Base-by-base conservation (phyloP, 2,888 invertebrate species). In the Parelbella ahira region DNA sequence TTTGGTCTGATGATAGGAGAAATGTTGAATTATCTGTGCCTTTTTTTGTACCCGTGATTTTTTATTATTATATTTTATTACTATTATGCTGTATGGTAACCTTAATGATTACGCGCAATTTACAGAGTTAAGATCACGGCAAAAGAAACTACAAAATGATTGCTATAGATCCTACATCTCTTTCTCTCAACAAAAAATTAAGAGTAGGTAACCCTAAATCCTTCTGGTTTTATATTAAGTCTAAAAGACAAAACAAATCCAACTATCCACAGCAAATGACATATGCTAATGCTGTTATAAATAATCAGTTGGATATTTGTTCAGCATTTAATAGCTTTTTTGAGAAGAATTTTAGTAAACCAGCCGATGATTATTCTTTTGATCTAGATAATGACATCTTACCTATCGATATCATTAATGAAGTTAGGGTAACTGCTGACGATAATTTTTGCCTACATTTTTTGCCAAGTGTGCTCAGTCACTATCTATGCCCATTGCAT, bases 201-300 rank as follows among this genome's bases (percentile, higher is more conserved):
- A 15, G 4, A 15, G 4, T n/a, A 34, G 12, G 4, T 1, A 27
- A 41, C 10, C 43, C 47, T 4, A 50, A 47, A 27, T 5, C 8
- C 4, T 36, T 50, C 11, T 50, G 43, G 39, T 37, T 19, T 0
- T 49, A 44, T 20, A 24, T 49, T 0, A 47, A 46, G 21, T 30
- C 42, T 5, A 28, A 36, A 28, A 43, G 13, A 5, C 18, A 29
- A 6, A 32, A 37, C 23, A 30, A 15, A 5, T 12, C 15, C n/a
- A 20, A 13, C 5, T 49, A 47, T 25, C 45, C 47, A 1, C 37
- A 37, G 4, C 36, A 19, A 7, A 37, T 44, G 36, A 32, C 12
- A 12, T 44, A 44, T 11, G 6, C 24, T 1, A 9, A 32, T 5
- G 8, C 9, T 1, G 11, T 32, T 11, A n/a, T 32, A 20, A 10